Base-by-base conservation (phyloP, 2,113 vertebrate species). In the Lucifuga dentata region DNA sequence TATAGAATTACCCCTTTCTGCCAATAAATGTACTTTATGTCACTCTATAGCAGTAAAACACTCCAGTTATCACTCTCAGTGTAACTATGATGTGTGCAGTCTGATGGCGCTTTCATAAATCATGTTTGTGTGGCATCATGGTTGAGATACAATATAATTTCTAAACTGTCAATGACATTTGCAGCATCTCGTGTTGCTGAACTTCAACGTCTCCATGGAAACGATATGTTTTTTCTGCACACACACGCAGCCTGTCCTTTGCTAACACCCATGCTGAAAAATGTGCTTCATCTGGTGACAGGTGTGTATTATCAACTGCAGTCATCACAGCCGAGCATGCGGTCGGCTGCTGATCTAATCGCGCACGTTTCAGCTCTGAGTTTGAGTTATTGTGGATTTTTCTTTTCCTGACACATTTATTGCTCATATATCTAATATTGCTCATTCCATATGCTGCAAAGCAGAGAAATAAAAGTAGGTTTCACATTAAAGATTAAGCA, bases 61-160 rank as follows among this genome's bases (percentile, higher is more conserved):
- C 16, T 29, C 29, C 52, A 70, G 44, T 76, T 78, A 71, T 78
- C 52, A 70, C 66, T 68, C 38, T 40, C 20, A n/a, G 43, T 19
- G 52, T 78, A 33, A 57, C 50, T 78, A 53, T 68, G 71, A 74
- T 64, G 58, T 69, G 40, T 73, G 68, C 16, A n/a, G 16, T 21
- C 26, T 26, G 40, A 41, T 11, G 39, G 12, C 20, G 8, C 50
- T 1, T 11, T n/a, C 29, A 38, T 74, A 63, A 73, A 83, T 81
- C 71, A 83, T 50, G 55, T 40, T 26, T 40, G 23, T 36, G 32
- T 40, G 32, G 9, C 44, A 21, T 12, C 20, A 40, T 5, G 43
- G n/a, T 50, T 23, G 13, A 44, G 29, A 48, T 49, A 53, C 60
- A 56, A 4, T 32, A 10, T 29, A 29, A 64, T 68, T 48, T 39